Evolutionary conservation across 2,113 vertebrate genomes (phyloP), one percentile per base, ranked within the genome.

Genomic region (Datnioides undecimradiatus): DNA sequence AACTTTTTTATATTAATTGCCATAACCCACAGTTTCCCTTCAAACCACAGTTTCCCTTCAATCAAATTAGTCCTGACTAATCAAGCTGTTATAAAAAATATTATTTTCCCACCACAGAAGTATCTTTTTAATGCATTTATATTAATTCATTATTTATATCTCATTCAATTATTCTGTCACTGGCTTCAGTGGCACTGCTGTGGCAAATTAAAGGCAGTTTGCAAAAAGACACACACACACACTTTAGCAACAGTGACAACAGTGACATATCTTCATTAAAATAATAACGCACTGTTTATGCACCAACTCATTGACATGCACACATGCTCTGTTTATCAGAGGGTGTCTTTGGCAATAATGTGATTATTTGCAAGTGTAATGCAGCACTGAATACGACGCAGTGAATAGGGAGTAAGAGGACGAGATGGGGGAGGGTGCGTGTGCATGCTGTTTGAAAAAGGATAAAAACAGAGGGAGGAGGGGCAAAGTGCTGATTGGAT

Each of bases 361-460:
- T 80, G 82, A 89, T 89, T 90, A 90, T 90, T 91, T 90, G 89
- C 82, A 89, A 90, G 70, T 91, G 84, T 86, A 93, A 93, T 88
- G 45, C 19, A 38, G 82, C 49, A 45, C 31, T 33, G 78, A 82
- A 81, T 82, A 27, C 8, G 59, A 65, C 66, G 78, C 41, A 25
- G 27, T 46, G 52, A 23, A 19, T 62, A 36, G 46, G 78, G 64
- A 51, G 25, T 68, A 25, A 33, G 60, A 76, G 33, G 33, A 69
- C 1, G 8, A 21, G 57, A 51, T 16, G 60, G 25, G 41, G 58
- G 45, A 66, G 48, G 70, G 31, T 2, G 1, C 5, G 49, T 59
- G 11, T 48, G 17, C 31, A 38, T n/a, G 31, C 41, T 6, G 43
- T 73, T 58, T 72, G 68, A 65, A 80, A 76, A 75, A 52, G 48